These are phyloP conservation scores for Agrotis segetum DNA, from an alignment of 2,888 invertebrate genomes.

Conservation along the genomic window DNA sequence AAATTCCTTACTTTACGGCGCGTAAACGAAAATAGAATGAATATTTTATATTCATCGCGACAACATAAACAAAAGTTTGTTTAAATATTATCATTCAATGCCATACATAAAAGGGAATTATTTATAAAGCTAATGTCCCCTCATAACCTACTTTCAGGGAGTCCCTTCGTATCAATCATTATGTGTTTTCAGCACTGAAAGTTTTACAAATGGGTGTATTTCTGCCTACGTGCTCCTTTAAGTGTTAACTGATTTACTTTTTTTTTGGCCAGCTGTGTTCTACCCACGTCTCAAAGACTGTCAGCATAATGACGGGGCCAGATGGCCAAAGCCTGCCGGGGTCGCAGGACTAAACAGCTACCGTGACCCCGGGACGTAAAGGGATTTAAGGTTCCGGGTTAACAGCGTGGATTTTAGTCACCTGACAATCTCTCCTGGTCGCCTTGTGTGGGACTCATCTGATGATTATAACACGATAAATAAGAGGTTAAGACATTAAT, in stretches of 20 bases:
- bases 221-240: background rate
- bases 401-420: too few relatives aligned
- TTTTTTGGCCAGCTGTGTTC: too few relatives aligned
- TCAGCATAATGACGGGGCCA: too few relatives aligned
- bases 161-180: slow-evolving; percentile 1
- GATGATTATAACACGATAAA: too few relatives aligned
- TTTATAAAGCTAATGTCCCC: slow-evolving; percentile 10
- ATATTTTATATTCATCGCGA: background rate
- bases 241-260: background rate
- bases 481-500: too few relatives aligned
- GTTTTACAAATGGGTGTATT: background rate
- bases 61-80: slow-evolving; percentile 2
- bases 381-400: too few relatives aligned
- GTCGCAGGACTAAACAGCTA: too few relatives aligned
- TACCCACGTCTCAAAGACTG: too few relatives aligned
- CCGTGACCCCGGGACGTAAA: too few relatives aligned
- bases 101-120: slow-evolving; percentile 3
- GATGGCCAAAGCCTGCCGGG: too few relatives aligned
- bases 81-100: slow-evolving; percentile 19
- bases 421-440: too few relatives aligned
- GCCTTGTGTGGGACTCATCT: too few relatives aligned
- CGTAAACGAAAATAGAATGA: background rate
- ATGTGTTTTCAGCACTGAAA: slow-evolving; percentile 6
- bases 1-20: slow-evolving; percentile 7
- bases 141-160: slow-evolving; percentile 3